A percentile compares a stretch with the other conserved stretches of the same genome.
These are phyloP conservation scores for Corythaeola cristata DNA, from an alignment of 2,113 vertebrate species.

Conservation along the genomic window DNA sequence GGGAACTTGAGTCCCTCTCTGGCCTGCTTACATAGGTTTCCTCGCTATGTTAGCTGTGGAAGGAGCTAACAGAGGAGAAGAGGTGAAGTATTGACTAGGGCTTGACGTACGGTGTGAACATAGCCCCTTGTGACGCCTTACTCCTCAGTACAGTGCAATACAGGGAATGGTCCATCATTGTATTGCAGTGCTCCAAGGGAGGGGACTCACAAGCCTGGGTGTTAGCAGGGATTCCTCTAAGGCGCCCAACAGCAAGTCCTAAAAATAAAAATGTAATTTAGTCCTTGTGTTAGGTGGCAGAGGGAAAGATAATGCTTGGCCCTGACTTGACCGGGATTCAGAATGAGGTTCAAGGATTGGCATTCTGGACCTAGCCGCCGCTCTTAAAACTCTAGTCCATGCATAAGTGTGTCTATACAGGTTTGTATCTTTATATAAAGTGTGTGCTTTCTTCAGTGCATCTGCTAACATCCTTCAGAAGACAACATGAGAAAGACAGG, in stretches of 20 bases:
- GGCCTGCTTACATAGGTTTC: not conserved
- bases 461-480: not conserved
- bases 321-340: not conserved
- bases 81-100: too few relatives aligned
- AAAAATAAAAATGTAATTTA: not conserved
- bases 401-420: not conserved
- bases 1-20: not conserved
- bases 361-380: not conserved
- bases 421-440: not conserved
- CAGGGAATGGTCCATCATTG: not conserved
- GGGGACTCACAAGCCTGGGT: not conserved
- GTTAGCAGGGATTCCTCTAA: not conserved
- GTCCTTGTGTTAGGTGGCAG: not conserved
- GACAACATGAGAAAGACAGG: not conserved
- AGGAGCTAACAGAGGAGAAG: not conserved
- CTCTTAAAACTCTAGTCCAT: not conserved
- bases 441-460: not conserved
- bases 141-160: not conserved
- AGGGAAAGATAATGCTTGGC: not conserved
- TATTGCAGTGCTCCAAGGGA: not conserved
- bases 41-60: not conserved
- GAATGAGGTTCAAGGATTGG: not conserved
- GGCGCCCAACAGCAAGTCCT: not conserved
- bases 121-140: not conserved
- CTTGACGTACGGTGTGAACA: not conserved